A percentile compares a stretch with the other conserved stretches of the same genome.
Conservation (phyloP, 2,888 invertebrate genomes). For the Calliphora vomitoria region DNA sequence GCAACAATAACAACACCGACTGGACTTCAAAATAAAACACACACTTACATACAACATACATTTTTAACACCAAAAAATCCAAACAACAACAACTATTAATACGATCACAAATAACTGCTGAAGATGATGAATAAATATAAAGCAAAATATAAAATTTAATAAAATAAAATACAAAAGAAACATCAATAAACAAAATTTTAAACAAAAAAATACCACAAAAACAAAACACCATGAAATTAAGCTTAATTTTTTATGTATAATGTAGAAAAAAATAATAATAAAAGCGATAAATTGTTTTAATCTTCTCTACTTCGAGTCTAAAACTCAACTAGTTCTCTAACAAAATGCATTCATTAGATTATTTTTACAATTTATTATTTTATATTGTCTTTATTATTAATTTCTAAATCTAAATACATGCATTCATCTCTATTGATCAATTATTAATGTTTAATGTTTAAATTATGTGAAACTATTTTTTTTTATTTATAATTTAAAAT, state of each 20-base stretch:
- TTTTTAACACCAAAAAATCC: constrained; percentile 70
- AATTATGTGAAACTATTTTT: constrained; percentile 27
- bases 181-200: constrained; percentile 51
- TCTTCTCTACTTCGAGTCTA: constrained; percentile 5
- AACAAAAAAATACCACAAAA: constrained; percentile 27
- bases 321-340: constrained; percentile 26
- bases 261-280: constrained; percentile 42
- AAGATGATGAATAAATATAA: constrained; percentile 33
- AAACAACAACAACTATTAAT: constrained; percentile 29
- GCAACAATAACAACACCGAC: constrained; percentile 54
- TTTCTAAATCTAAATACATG: constrained; percentile 8
- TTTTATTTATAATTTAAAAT: constrained; percentile 1
- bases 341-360: constrained; percentile 27
- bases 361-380: neutral
- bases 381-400: neutral
- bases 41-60: neutral
- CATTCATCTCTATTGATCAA: constrained; percentile 4
- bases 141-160: constrained; percentile 42
- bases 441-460: constrained; percentile 27
- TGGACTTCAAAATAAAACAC: constrained; percentile 42
- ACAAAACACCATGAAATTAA: constrained; percentile 34
- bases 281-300: constrained; percentile 31
- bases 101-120: constrained; percentile 16
- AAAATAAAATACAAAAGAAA: constrained; percentile 35
- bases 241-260: constrained; percentile 65